A percentile compares a stretch with the other conserved stretches of the same genome.
These are phyloP conservation scores for Ylistrum balloti DNA, from an alignment of 1,140 invertebrate species.

Conservation along the genomic window DNA sequence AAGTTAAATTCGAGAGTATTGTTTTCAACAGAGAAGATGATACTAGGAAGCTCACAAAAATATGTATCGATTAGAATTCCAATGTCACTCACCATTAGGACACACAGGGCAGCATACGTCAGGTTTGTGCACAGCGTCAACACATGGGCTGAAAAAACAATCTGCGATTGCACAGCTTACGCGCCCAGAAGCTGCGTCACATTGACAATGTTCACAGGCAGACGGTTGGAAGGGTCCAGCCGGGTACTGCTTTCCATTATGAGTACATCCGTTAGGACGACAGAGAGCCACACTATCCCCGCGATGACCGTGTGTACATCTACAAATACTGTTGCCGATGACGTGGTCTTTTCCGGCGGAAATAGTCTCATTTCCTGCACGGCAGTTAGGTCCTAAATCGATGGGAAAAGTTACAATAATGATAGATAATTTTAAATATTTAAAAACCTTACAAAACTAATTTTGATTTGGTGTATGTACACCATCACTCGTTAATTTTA, in stretches of 20 bases:
- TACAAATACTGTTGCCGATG: background rate
- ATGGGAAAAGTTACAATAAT: background rate
- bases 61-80: no score
- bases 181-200: background rate
- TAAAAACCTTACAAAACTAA: no score
- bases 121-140: background rate
- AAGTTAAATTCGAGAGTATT: no score
- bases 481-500: no score
- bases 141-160: background rate
- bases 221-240: background rate
- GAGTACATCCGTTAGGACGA: background rate
- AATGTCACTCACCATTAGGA: background rate
- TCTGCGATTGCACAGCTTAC: background rate
- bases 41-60: no score
- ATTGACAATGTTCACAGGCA: constrained; percentile 3
- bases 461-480: no score
- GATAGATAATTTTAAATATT: no score
- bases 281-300: background rate
- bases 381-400: background rate
- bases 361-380: background rate
- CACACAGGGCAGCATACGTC: background rate
- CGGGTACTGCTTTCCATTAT: background rate
- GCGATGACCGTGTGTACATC: background rate
- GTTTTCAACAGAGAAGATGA: no score
- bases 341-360: background rate